Conservation (phyloP, 2,888 invertebrate genomes). For the Drosophila kuntzei region DNA sequence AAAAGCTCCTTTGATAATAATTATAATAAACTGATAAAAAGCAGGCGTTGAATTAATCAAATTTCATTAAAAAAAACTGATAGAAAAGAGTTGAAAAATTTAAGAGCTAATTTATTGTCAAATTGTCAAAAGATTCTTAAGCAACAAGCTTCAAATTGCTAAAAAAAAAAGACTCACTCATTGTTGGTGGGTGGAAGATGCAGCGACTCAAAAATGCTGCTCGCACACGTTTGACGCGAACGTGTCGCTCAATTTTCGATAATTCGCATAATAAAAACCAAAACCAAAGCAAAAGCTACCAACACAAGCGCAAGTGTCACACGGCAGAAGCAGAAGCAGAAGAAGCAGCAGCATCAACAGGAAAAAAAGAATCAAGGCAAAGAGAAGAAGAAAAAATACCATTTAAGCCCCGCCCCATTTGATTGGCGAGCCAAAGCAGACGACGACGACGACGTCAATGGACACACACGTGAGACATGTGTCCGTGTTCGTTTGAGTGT, state of each 20-base stretch:
- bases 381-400: slow-evolving; percentile 48
- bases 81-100: not conserved
- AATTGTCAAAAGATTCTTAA: too few relatives aligned
- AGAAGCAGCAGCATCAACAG: slow-evolving; percentile 41
- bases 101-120: not conserved
- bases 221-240: slow-evolving; percentile 35
- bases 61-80: not conserved
- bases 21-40: not conserved
- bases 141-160: slow-evolving; percentile 19
- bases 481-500: slow-evolving; percentile 43
- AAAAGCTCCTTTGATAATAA: not conserved
- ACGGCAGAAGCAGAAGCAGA: slow-evolving; percentile 49
- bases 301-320: slow-evolving; percentile 69
- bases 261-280: slow-evolving; percentile 74
- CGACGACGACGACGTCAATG: slow-evolving; percentile 74
- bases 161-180: slow-evolving; percentile 40
- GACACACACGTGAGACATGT: slow-evolving; percentile 71
- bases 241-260: slow-evolving; percentile 76
- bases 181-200: slow-evolving; percentile 12
- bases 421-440: slow-evolving; percentile 82
- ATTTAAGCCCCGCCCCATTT: slow-evolving; percentile 84
- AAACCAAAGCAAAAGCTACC: slow-evolving; percentile 50
- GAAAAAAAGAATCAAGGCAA: slow-evolving; percentile 46
- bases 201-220: slow-evolving; percentile 26
- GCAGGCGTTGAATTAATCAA: not conserved